These are phyloP conservation scores for Cynopterus brachyotis DNA, from an alignment of 2,113 vertebrate genomes.

Conservation along the genomic window DNA sequence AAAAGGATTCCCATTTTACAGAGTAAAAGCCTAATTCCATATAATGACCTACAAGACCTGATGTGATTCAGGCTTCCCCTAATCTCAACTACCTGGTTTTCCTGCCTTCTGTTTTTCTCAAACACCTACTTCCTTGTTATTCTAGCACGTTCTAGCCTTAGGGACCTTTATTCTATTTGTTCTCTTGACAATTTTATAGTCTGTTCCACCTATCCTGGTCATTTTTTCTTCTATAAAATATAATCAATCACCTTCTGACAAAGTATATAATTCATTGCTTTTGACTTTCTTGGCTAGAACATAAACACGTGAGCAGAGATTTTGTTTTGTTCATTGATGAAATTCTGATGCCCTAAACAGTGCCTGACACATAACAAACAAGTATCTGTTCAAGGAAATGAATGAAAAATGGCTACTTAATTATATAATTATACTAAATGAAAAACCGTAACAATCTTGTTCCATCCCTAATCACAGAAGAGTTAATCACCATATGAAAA, in stretches of 20 bases:
- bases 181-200: conserved; percentile 7
- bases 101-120: background rate
- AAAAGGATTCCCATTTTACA: background rate
- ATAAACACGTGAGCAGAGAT: background rate
- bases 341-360: background rate
- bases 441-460: background rate
- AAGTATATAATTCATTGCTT: background rate
- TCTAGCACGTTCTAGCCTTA: background rate
- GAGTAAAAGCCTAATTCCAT: background rate
- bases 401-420: background rate
- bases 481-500: background rate
- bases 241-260: background rate
- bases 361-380: background rate
- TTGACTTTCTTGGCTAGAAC: background rate
- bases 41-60: background rate
- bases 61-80: background rate
- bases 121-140: background rate
- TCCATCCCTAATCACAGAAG: background rate
- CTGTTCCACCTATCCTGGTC: background rate
- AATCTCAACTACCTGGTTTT: background rate
- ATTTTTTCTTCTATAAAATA: background rate
- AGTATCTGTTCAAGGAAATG: background rate
- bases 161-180: background rate
- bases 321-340: background rate
- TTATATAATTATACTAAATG: conserved; percentile 4